phyloP scores from a whole-genome alignment of 1,140 invertebrate genomes.

The Archivesica marissinica region DNA sequence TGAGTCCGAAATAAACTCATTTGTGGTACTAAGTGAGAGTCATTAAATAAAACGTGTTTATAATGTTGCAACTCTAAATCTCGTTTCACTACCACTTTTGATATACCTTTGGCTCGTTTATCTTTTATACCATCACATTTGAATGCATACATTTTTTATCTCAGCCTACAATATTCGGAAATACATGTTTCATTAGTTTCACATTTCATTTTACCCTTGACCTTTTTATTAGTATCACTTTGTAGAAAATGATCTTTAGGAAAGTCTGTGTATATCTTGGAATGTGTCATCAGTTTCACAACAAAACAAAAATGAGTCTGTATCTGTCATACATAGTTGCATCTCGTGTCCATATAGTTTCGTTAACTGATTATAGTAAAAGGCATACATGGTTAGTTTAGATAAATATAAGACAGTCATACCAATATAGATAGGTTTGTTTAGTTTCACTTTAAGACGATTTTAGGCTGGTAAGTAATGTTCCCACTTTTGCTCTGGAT shows the following conservation, averaged over 20 bases:
- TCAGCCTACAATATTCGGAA: conserved; percentile 22
- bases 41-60: conserved; percentile 51
- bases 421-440: conserved; percentile 56
- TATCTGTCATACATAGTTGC: conserved; percentile 82
- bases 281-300: conserved; percentile 73
- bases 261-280: conserved; percentile 43
- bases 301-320: conserved; percentile 83
- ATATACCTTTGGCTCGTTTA: conserved; percentile 40
- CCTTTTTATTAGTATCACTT: conserved; percentile 83
- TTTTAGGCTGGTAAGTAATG: conserved; percentile 56
- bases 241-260: conserved; percentile 65
- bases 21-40: not conserved
- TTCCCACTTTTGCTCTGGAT: conserved; percentile 51
- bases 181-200: conserved; percentile 78
- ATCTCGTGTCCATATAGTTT: conserved; percentile 74
- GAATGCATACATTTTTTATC: conserved; percentile 44
- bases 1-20: conserved; percentile 40
- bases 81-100: conserved; percentile 41
- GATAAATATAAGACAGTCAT: conserved; percentile 52
- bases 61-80: conserved; percentile 23
- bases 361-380: conserved; percentile 76
- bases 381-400: conserved; percentile 72
- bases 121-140: conserved; percentile 21
- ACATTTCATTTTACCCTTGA: conserved; percentile 85
- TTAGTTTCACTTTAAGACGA: conserved; percentile 40